Percentiles rank a stretch among this genome's conserved stretches.
Evolutionary conservation across 1,140 invertebrate genomes (phyloP).

Genomic region (Drosophila yakuba): DNA sequence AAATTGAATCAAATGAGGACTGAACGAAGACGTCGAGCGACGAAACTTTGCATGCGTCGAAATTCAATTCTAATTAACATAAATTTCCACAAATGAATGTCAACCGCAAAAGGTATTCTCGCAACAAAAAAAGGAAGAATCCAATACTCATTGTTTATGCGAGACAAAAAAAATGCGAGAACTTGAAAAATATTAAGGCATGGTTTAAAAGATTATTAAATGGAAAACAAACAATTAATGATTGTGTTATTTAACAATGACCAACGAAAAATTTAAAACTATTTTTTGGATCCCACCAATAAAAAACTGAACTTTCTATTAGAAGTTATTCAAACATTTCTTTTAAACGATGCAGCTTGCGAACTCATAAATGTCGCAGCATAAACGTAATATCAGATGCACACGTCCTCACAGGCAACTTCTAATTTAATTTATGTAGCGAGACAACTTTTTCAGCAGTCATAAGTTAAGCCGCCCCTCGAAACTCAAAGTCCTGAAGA

Average conservation of each 20-base stretch:
- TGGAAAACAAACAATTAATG: too few relatives aligned
- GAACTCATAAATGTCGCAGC: not conserved
- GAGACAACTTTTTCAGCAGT: conserved; percentile 74
- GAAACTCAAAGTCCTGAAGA: not conserved
- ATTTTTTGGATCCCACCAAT: too few relatives aligned
- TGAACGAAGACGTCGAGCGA: conserved; percentile 33
- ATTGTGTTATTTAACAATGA: too few relatives aligned
- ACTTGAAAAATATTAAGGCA: too few relatives aligned
- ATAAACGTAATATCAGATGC: conserved; percentile 9
- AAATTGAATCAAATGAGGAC: conserved; percentile 79
- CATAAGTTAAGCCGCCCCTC: conserved; percentile 69
- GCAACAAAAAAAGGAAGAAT: conserved; percentile 11
- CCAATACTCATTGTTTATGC: conserved; percentile 11
- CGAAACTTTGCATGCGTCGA: conserved; percentile 75
- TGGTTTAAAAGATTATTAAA: too few relatives aligned
- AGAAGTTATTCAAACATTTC: not conserved
- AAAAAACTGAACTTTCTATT: too few relatives aligned
- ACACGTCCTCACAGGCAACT: conserved; percentile 46
- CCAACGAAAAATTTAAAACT: too few relatives aligned
- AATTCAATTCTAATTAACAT: conserved; percentile 84
- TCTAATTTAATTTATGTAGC: conserved; percentile 80
- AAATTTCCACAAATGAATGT: conserved; percentile 83
- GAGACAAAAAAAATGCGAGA: too few relatives aligned
- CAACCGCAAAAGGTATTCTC: conserved; percentile 63
- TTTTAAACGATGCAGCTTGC: not conserved